Conservation (phyloP, 2,797 vertebrate species). For the Furcifer pardalis region DNA sequence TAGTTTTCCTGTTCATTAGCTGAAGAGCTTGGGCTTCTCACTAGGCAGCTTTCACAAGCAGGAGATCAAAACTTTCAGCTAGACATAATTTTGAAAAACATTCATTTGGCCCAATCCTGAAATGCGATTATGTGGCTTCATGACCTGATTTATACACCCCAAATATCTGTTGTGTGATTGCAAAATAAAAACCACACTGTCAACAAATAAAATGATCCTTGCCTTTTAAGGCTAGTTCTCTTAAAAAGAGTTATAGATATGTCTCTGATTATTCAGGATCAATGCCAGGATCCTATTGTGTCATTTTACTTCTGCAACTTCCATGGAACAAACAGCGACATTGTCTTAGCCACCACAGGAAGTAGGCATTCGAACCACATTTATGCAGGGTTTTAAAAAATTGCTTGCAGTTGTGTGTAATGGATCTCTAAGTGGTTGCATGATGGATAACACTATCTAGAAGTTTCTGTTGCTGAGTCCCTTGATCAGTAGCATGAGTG, state of each 20-base stretch:
- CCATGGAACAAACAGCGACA: too few relatives aligned
- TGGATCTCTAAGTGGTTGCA: too few relatives aligned
- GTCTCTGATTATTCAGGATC: neutral
- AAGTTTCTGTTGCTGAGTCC: too few relatives aligned
- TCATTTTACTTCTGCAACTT: too few relatives aligned
- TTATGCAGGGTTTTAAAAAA: too few relatives aligned
- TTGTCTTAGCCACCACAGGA: too few relatives aligned
- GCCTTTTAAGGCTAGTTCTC: neutral
- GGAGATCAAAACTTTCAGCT: slow-evolving; percentile 11
- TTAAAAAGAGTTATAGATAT: neutral
- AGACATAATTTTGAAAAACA: slow-evolving; percentile 18
- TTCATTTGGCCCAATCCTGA: neutral
- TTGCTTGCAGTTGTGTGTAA: too few relatives aligned
- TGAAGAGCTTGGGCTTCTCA: slow-evolving; percentile 27
- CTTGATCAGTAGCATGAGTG: too few relatives aligned
- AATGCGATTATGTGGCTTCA: neutral
- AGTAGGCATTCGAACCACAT: too few relatives aligned
- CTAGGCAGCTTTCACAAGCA: slow-evolving; percentile 22
- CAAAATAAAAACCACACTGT: slow-evolving; percentile 15
- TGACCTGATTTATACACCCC: slow-evolving; percentile 1
- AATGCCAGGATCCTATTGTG: too few relatives aligned
- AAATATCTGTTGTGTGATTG: slow-evolving; percentile 2
- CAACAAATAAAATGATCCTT: neutral
- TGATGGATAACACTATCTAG: too few relatives aligned
- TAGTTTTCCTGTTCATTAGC: slow-evolving; percentile 45